phyloP scores from a whole-genome alignment of 23 tunicate genomes.

The Pegea sp. region DNA sequence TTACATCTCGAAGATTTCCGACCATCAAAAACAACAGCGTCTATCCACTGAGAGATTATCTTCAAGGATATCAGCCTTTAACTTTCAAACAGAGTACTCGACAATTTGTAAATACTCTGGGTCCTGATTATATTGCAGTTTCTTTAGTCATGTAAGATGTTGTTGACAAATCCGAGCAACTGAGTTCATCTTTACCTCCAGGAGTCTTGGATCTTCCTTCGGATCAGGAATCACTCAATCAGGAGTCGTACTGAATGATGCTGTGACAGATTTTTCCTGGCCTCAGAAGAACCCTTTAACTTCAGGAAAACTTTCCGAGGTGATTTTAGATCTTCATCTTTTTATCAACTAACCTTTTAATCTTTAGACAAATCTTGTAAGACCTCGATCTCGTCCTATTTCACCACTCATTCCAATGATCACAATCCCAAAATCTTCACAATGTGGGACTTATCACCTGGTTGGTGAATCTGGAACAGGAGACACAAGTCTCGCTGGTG shows the following conservation, averaged over 20 bases:
- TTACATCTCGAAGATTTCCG: too few species aligned
- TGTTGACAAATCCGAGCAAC: too few species aligned
- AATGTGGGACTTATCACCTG: conserved; percentile 42
- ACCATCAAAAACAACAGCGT: conserved; percentile 13
- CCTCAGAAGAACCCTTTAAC: too few species aligned
- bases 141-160: conserved; percentile 41
- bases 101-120: conserved; percentile 40
- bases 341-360: too few species aligned
- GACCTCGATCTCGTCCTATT: conserved; percentile 18
- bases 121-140: conserved; percentile 43
- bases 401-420: conserved; percentile 37
- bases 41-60: conserved; percentile 11
- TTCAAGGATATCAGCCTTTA: conserved; percentile 35
- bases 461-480: conserved; percentile 1
- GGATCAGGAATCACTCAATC: conserved; percentile 32
- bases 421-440: conserved; percentile 15
- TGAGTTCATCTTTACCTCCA: too few species aligned
- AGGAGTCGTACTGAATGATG: conserved; percentile 49
- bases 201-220: conserved; percentile 60
- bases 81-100: conserved; percentile 12
- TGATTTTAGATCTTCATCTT: too few species aligned
- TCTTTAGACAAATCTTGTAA: conserved; percentile 36
- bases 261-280: conserved; percentile 81
- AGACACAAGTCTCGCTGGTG: not conserved
- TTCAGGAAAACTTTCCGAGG: conserved; percentile 2